Conservation (phyloP, 1,140 invertebrate species). For the Drosophila pallidifrons region DNA sequence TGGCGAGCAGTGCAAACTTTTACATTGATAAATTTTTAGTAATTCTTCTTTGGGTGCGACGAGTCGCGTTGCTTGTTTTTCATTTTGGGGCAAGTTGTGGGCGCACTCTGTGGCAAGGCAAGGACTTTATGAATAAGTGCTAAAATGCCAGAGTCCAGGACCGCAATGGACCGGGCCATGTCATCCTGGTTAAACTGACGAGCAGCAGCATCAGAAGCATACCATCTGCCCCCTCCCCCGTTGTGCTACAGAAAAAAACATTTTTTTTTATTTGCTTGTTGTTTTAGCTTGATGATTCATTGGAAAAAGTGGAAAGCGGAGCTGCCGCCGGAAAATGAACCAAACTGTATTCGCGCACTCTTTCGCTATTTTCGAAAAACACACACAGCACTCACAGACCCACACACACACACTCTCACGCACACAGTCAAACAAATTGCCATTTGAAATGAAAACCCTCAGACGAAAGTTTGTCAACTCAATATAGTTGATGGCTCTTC, state of each 20-base stretch:
- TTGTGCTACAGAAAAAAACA: background rate
- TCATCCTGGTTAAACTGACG: conserved; percentile 85
- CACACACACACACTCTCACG: conserved; percentile 29
- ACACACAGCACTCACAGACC: background rate
- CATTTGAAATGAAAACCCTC: conserved; percentile 12
- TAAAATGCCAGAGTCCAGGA: conserved; percentile 84
- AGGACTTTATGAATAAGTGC: conserved; percentile 84
- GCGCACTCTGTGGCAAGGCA: conserved; percentile 45
- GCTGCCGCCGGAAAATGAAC: conserved; percentile 58
- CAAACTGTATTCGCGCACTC: conserved; percentile 42
- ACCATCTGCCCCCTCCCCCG: conserved; percentile 11
- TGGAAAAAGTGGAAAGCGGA: conserved; percentile 67
- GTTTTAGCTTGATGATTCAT: conserved; percentile 75
- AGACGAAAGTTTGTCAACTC: conserved; percentile 62
- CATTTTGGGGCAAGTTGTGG: conserved; percentile 60
- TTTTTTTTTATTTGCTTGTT: conserved; percentile 48
- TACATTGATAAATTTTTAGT: conserved; percentile 83
- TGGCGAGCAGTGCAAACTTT: conserved; percentile 58
- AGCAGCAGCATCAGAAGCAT: conserved; percentile 39
- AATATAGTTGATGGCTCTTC: conserved; percentile 62
- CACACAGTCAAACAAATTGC: conserved; percentile 23
- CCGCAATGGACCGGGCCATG: conserved; percentile 84
- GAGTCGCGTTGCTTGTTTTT: conserved; percentile 58
- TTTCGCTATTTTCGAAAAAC: conserved; percentile 4
- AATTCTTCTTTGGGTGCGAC: conserved; percentile 64